Percentiles rank a stretch among this genome's conserved stretches.
Evolutionary conservation across 2,113 vertebrate species (phyloP).

Genomic region (Ceyx melanurus): DNA sequence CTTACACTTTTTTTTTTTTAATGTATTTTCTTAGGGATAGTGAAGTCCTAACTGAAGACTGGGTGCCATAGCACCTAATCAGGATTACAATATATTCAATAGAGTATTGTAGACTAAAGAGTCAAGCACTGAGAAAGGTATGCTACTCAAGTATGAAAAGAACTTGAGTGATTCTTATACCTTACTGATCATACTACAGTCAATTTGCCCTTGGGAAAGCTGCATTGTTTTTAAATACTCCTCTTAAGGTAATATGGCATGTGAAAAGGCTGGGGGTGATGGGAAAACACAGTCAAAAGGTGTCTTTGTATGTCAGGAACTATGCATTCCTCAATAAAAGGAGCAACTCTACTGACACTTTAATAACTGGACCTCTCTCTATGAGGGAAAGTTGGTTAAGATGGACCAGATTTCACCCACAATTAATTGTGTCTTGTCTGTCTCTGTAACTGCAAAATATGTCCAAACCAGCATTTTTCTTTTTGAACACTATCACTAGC

Average conservation of each 20-base stretch:
- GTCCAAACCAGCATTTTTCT: not conserved
- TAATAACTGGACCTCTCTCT: not conserved
- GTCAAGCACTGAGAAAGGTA: not conserved
- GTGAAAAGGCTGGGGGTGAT: not conserved
- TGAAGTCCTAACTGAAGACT: not conserved
- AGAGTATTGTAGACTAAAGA: not conserved
- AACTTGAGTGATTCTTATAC: not conserved
- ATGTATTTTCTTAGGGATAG: not conserved
- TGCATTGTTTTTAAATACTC: not conserved
- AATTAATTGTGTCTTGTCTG: not conserved
- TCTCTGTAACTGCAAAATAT: not conserved
- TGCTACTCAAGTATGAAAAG: not conserved
- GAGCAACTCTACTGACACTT: not conserved
- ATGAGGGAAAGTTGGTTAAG: not conserved
- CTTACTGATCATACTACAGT: not conserved
- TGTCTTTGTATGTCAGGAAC: not conserved
- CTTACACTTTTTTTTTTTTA: not conserved
- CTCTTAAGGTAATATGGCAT: not conserved
- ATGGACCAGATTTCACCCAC: not conserved
- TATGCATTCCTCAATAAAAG: not conserved
- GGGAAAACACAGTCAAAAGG: not conserved
- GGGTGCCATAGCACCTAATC: not conserved
- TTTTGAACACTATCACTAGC: not conserved
- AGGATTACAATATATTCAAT: not conserved
- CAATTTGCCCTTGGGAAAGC: not conserved